Conservation (phyloP, 2,888 invertebrate genomes). For the Cryptus armator region DNA sequence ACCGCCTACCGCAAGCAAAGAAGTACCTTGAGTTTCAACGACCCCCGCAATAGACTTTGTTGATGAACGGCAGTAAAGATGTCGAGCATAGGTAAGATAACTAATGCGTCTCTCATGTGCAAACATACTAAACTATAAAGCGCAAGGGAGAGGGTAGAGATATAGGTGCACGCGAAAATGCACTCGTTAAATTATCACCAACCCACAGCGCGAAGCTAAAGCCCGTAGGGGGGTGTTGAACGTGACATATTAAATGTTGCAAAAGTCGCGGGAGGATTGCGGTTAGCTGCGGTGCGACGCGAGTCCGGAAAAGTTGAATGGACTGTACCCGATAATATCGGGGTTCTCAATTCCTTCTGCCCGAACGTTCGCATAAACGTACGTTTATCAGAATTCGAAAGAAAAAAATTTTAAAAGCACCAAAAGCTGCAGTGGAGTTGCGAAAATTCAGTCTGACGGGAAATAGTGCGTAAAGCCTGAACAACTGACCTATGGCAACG, state of each 20-base stretch:
- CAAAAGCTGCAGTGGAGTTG: neutral
- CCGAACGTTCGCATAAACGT: neutral
- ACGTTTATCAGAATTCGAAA: neutral
- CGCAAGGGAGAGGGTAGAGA: neutral
- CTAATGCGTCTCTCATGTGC: conserved; percentile 48
- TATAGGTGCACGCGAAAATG: conserved; percentile 16
- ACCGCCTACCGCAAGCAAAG: neutral
- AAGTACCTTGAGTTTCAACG: neutral
- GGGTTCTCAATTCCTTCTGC: conserved; percentile 58
- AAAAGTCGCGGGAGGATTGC: conserved; percentile 43
- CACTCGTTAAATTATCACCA: conserved; percentile 27
- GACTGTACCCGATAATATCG: conserved; percentile 57
- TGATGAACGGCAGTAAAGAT: conserved; percentile 44
- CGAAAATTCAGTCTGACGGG: neutral
- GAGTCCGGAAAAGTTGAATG: conserved; percentile 58
- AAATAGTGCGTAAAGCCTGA: neutral
- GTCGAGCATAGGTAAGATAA: conserved; percentile 62
- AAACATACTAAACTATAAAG: conserved; percentile 31
- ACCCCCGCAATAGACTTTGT: conserved; percentile 3
- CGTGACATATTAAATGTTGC: conserved; percentile 56
- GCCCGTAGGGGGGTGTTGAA: neutral
- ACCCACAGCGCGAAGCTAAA: conserved; percentile 3
- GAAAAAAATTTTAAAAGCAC: neutral
- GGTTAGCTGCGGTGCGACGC: conserved; percentile 11
- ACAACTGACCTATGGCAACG: conserved; percentile 52